Percentiles rank a stretch among this genome's conserved stretches.
These are phyloP conservation scores for Eremobia ochroleuca DNA, from an alignment of 2,888 invertebrate genomes.

Conservation along the genomic window DNA sequence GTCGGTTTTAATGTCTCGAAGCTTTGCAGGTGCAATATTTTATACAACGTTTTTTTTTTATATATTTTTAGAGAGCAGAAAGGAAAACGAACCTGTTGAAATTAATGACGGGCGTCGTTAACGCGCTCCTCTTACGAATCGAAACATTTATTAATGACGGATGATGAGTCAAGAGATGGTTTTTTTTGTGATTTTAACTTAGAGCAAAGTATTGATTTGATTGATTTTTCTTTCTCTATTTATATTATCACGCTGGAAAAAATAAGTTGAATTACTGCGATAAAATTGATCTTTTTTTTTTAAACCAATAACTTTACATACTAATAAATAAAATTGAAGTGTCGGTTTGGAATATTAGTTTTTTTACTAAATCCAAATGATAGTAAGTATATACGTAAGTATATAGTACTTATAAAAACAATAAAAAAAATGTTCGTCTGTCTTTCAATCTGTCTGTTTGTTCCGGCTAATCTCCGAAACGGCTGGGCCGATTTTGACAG, in stretches of 20 bases:
- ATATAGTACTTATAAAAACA: too few relatives aligned
- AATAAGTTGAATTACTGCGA: neutral
- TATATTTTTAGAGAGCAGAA: conserved; percentile 45
- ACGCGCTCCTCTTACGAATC: conserved; percentile 60
- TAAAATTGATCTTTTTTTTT: neutral
- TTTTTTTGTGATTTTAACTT: conserved; percentile 21
- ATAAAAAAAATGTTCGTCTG: too few relatives aligned
- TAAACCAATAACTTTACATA: too few relatives aligned
- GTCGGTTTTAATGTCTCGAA: neutral
- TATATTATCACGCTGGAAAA: neutral
- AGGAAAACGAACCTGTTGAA: conserved; percentile 64
- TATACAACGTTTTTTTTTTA: conserved; percentile 18
- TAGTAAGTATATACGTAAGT: too few relatives aligned
- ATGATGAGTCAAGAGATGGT: conserved; percentile 29
- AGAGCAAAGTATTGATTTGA: neutral
- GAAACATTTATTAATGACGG: conserved; percentile 63
- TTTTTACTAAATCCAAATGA: too few relatives aligned
- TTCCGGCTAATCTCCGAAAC: too few relatives aligned
- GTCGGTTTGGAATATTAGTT: too few relatives aligned
- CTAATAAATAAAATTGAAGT: too few relatives aligned
- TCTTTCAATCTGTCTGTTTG: too few relatives aligned
- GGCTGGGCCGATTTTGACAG: too few relatives aligned
- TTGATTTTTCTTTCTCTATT: conserved; percentile 1
- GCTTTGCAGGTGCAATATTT: conserved; percentile 17
- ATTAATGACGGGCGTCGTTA: conserved; percentile 78